Evolutionary conservation across 2,113 vertebrate species (phyloP), one percentile per base, ranked within the genome.

Genomic region (Triplophysa dalaica): DNA sequence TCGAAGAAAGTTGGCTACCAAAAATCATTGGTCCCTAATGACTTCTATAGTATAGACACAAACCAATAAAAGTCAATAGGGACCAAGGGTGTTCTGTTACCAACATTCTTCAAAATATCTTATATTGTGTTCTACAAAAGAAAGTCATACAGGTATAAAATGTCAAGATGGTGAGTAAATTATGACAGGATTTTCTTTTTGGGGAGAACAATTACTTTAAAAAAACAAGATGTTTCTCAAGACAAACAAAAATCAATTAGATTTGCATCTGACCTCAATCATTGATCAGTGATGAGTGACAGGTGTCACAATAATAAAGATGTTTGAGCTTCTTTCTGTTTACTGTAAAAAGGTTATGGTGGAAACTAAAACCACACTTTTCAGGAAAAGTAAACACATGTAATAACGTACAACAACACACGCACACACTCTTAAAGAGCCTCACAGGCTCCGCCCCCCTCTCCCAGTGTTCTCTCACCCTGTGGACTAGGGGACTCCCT

Each of bases 401-500:
- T 21, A 82, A 26, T 81, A 50, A 65, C 65, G 70, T 67, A 63
- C 33, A 21, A 38, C 29, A 29, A 4, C 68, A 75, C 56, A 70
- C 24, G 60, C n/a, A 48, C 43, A 85, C 70, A 33, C 80, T 70
- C 80, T 72, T 82, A 88, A 69, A 90, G 19, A 75, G 77, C 83
- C 81, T 75, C 85, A 54, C 17, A 24, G 54, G 52, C 79, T 26
- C 61, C 0, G 24, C 54, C 45, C 80, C 29, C 70, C 73, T 63
- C 54, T 63, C 80, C 84, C 75, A 68, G 22, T 62, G 65, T 85
- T 79, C 86, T 84, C 89, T 92, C 92, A 92, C 92, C 92, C 91
- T 89, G 89, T 81, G 84, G 86, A 83, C 87, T 91, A 88, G 78
- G 86, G 87, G 85, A 87, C 85, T 90, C 87, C 92, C 92, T 93